Conservation (phyloP, 2,797 vertebrate species). For the Gallinago stenura region DNA sequence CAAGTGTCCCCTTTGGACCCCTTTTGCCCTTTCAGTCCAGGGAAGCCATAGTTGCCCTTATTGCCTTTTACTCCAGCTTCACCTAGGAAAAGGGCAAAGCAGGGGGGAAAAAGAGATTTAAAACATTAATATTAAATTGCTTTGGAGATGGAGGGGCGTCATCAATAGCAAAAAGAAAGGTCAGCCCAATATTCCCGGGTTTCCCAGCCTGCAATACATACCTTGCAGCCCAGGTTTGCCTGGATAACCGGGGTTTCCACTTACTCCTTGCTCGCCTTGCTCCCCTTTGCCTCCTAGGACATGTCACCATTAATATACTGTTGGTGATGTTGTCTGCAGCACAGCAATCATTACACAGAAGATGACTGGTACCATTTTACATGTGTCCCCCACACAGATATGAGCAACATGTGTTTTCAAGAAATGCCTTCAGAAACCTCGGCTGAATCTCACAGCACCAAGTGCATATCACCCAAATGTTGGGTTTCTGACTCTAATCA, state of each 20-base stretch:
- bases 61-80: constrained; percentile 89
- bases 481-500: not conserved
- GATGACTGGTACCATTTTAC: not conserved
- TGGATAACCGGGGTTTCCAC: constrained; percentile 84
- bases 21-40: constrained; percentile 86
- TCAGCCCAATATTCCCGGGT: not conserved
- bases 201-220: constrained; percentile 24
- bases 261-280: constrained; percentile 84
- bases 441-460: not conserved
- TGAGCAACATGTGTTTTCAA: not conserved
- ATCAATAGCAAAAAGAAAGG: not conserved
- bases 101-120: not conserved
- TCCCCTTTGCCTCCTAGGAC: constrained; percentile 91
- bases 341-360: not conserved
- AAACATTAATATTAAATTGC: not conserved
- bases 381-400: not conserved
- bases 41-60: constrained; percentile 85
- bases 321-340: not conserved
- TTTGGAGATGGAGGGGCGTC: not conserved
- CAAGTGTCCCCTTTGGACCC: constrained; percentile 89
- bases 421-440: not conserved
- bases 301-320: not conserved
- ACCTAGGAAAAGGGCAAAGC: constrained; percentile 81
- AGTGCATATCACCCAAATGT: rapidly evolving
- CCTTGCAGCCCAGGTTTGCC: constrained; percentile 93